Percentiles rank a stretch among this genome's conserved stretches.
Evolutionary conservation across 2,797 vertebrate species (phyloP).

Genomic region (Naso thynnoides): DNA sequence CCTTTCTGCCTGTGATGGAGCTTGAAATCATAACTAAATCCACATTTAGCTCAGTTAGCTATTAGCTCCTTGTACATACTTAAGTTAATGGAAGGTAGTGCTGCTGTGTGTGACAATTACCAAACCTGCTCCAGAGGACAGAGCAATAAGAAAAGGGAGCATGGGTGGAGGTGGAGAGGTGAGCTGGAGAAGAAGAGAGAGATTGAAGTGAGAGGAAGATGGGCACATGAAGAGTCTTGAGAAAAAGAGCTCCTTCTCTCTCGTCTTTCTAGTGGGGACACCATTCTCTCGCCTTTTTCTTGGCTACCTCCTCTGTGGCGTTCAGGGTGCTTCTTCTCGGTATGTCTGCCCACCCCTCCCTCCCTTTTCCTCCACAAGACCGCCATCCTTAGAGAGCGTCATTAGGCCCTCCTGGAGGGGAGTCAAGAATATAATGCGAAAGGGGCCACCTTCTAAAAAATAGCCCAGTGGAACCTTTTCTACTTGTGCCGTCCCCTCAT

Average conservation of each 20-base stretch:
- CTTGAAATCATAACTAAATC: conserved; percentile 57
- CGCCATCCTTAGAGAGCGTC: conserved; percentile 73
- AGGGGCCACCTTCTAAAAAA: conserved; percentile 87
- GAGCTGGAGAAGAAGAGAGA: conserved; percentile 69
- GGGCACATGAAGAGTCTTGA: conserved; percentile 78
- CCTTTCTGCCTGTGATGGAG: conserved; percentile 26
- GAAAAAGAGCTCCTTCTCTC: conserved; percentile 75
- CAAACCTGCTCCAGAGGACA: conserved; percentile 56
- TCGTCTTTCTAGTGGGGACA: conserved; percentile 72
- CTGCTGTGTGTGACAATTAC: conserved; percentile 69
- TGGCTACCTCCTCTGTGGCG: conserved; percentile 54
- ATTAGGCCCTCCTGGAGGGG: conserved; percentile 90
- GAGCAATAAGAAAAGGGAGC: conserved; percentile 52
- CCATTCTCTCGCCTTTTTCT: conserved; percentile 67
- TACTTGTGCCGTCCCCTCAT: conserved; percentile 71
- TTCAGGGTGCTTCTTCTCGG: conserved; percentile 84
- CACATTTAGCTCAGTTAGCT: conserved; percentile 61
- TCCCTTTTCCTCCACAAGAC: conserved; percentile 58
- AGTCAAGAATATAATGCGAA: conserved; percentile 96
- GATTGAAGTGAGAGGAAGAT: conserved; percentile 79
- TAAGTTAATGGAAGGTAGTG: conserved; percentile 72
- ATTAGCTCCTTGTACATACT: conserved; percentile 71
- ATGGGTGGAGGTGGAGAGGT: conserved; percentile 69
- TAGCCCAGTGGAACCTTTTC: conserved; percentile 71
- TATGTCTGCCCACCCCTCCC: conserved; percentile 78